Evolutionary conservation across 2,797 vertebrate species (phyloP).

Genomic region (Aulostomus chinensis): DNA sequence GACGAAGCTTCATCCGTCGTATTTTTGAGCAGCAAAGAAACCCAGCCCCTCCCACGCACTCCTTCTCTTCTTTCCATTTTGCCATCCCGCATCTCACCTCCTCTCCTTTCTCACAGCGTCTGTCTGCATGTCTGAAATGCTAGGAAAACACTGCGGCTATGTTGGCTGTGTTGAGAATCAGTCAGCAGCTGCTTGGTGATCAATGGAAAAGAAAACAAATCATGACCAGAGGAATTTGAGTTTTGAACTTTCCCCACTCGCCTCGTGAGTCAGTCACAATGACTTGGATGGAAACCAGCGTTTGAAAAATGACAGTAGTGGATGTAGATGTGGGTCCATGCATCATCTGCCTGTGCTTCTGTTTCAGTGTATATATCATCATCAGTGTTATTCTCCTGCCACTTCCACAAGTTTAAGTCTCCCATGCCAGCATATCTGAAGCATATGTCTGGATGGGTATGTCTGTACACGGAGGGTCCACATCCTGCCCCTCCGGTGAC

Average conservation of each 20-base stretch:
- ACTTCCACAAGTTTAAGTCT: too few species aligned
- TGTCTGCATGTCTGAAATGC: conserved; percentile 70
- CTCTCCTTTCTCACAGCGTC: conserved; percentile 60
- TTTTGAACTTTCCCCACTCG: conserved; percentile 59
- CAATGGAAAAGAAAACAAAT: conserved; percentile 82
- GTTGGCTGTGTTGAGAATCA: conserved; percentile 75
- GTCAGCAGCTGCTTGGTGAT: conserved; percentile 74
- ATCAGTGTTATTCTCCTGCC: conserved; percentile 8
- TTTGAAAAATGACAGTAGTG: conserved; percentile 41
- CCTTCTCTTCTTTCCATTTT: conserved; percentile 25
- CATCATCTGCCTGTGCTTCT: background rate
- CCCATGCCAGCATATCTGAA: too few species aligned
- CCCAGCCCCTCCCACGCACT: conserved; percentile 11
- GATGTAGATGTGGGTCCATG: conserved; percentile 2
- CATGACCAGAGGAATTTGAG: conserved; percentile 68
- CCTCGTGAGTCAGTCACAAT: conserved; percentile 45
- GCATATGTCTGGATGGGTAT: background rate
- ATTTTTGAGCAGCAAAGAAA: background rate
- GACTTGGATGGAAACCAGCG: conserved; percentile 40
- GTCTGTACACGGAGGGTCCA: background rate
- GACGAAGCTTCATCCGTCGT: too few species aligned
- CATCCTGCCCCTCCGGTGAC: conserved; percentile 44
- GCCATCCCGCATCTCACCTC: conserved; percentile 44
- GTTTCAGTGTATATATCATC: background rate
- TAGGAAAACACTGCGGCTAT: conserved; percentile 76